Evolutionary conservation across 2,888 invertebrate genomes (phyloP).

Genomic region (Drosophila prostipennis): DNA sequence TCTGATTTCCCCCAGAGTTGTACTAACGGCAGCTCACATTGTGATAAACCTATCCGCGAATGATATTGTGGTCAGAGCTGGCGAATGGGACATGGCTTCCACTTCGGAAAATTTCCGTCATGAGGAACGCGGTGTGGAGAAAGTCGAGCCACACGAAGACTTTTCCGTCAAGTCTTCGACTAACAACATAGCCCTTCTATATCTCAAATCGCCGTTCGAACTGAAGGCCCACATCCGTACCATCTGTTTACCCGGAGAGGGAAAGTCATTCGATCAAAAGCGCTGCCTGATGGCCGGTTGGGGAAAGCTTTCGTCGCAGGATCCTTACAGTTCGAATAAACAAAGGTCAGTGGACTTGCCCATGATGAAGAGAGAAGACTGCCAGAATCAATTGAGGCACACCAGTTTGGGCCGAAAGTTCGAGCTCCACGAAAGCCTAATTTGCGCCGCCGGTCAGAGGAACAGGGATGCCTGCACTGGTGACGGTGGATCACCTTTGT

Average conservation of each 20-base stretch:
- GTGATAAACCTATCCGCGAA: constrained; percentile 79
- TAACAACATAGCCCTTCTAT: constrained; percentile 90
- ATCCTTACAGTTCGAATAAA: constrained; percentile 86
- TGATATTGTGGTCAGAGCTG: constrained; percentile 86
- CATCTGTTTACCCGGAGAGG: constrained; percentile 87
- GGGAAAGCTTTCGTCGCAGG: constrained; percentile 64
- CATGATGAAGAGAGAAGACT: constrained; percentile 85
- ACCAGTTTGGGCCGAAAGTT: constrained; percentile 89
- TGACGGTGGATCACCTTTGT: constrained; percentile 92
- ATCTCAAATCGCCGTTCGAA: constrained; percentile 86
- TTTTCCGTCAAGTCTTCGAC: constrained; percentile 84
- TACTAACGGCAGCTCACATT: constrained; percentile 92
- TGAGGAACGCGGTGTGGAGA: constrained; percentile 87
- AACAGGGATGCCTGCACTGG: constrained; percentile 89
- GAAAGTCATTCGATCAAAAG: constrained; percentile 69
- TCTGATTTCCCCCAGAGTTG: constrained; percentile 84
- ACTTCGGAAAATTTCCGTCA: constrained; percentile 85
- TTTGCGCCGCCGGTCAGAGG: constrained; percentile 90
- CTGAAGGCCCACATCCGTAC: constrained; percentile 88
- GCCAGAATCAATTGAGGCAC: constrained; percentile 85
- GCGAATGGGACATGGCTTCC: constrained; percentile 86
- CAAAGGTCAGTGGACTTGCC: constrained; percentile 89
- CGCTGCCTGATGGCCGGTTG: constrained; percentile 79
- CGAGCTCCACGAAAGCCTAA: constrained; percentile 87
- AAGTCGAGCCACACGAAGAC: constrained; percentile 86